Percentiles rank a stretch among this genome's conserved stretches.
Evolutionary conservation across 2,113 vertebrate species (phyloP).

Genomic region (Lipophrys pholis): DNA sequence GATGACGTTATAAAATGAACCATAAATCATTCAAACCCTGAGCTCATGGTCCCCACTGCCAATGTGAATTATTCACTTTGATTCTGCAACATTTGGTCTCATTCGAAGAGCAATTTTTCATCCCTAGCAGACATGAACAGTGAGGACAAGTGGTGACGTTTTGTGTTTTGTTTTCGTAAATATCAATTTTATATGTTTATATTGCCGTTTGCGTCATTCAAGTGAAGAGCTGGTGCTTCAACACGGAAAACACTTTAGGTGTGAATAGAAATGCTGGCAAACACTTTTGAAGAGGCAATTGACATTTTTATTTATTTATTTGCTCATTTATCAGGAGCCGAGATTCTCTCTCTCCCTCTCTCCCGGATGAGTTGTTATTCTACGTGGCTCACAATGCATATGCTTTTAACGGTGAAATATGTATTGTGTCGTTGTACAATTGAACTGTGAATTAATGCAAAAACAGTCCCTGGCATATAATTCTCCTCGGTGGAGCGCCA

Average conservation of each 20-base stretch:
- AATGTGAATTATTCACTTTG: slow-evolving; percentile 83
- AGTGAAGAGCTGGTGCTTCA: slow-evolving; percentile 34
- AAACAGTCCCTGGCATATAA: no score
- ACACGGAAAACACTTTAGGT: slow-evolving; percentile 30
- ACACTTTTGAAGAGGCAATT: slow-evolving; percentile 41
- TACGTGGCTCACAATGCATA: background rate
- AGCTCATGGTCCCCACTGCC: slow-evolving; percentile 60
- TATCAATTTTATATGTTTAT: slow-evolving; percentile 5
- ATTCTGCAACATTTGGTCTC: slow-evolving; percentile 75
- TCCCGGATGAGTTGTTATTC: background rate
- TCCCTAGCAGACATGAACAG: slow-evolving; percentile 25
- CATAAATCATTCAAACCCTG: slow-evolving; percentile 79
- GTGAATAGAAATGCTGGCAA: slow-evolving; percentile 31
- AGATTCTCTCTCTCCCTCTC: background rate
- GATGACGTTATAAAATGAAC: slow-evolving; percentile 74
- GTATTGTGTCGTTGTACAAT: background rate
- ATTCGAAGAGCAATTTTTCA: slow-evolving; percentile 48
- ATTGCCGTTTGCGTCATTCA: slow-evolving; percentile 16
- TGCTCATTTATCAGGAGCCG: slow-evolving; percentile 10
- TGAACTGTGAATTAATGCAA: background rate
- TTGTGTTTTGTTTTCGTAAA: background rate
- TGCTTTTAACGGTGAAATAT: background rate
- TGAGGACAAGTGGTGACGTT: background rate
- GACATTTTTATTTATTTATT: slow-evolving; percentile 27
- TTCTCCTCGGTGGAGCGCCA: no score